phyloP scores from a whole-genome alignment of 2,888 invertebrate species.

The Drosophila phalerata region DNA sequence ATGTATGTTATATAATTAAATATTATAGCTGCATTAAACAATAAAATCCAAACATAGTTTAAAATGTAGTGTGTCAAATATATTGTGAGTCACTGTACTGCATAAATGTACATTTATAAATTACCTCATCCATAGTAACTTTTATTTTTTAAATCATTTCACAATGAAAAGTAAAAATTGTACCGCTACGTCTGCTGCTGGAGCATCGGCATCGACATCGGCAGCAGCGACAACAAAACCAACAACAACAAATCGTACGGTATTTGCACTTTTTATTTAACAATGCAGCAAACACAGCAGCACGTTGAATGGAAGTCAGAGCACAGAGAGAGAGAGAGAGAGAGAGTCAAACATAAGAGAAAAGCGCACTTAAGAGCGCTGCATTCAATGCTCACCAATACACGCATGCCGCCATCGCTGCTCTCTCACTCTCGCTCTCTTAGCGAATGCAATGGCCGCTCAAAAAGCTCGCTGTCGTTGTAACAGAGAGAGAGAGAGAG shows the following conservation, averaged over 20 bases:
- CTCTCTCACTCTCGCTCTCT: slow-evolving; percentile 2
- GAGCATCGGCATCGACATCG: slow-evolving; percentile 17
- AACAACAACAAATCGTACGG: slow-evolving; percentile 64
- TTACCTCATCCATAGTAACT: slow-evolving; percentile 61
- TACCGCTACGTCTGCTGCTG: slow-evolving; percentile 45
- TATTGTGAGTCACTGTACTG: neutral
- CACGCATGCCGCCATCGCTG: slow-evolving; percentile 1
- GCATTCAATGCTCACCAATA: slow-evolving; percentile 27
- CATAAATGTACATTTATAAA: slow-evolving; percentile 7
- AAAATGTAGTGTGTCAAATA: too few species aligned
- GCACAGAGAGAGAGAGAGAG: neutral
- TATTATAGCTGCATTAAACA: too few species aligned
- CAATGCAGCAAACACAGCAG: slow-evolving; percentile 55
- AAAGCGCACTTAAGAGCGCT: slow-evolving; percentile 20
- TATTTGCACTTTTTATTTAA: slow-evolving; percentile 77
- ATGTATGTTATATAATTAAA: too few species aligned
- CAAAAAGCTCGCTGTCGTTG: slow-evolving; percentile 37
- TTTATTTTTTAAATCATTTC: slow-evolving; percentile 70
- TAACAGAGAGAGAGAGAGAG: slow-evolving; percentile 16
- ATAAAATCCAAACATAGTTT: too few species aligned
- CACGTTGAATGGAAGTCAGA: slow-evolving; percentile 19
- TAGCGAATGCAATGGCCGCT: neutral
- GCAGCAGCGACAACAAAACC: slow-evolving; percentile 24
- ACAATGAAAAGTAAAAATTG: slow-evolving; percentile 75
- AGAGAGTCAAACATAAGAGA: slow-evolving; percentile 26